These are phyloP conservation scores for Bubo blakistoni DNA, from an alignment of 2,113 vertebrate species.

Conservation along the genomic window DNA sequence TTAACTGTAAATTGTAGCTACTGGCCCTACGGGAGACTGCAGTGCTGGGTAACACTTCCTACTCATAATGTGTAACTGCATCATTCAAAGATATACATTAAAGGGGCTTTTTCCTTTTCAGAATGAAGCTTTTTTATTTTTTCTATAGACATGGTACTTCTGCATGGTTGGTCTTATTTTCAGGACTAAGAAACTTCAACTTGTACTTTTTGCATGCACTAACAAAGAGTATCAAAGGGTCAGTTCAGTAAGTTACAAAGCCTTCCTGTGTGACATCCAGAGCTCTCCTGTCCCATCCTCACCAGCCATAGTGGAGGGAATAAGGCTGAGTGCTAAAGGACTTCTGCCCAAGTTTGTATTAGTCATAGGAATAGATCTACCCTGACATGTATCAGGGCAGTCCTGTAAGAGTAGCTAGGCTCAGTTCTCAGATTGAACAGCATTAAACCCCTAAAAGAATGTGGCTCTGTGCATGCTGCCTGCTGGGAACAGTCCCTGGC, in stretches of 20 bases:
- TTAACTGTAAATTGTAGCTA: not conserved
- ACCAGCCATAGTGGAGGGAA: not conserved
- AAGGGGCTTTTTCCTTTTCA: not conserved
- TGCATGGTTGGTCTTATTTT: not conserved
- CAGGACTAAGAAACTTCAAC: not conserved
- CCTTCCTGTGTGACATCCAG: not conserved
- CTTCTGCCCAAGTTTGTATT: not conserved
- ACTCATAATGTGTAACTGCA: not conserved
- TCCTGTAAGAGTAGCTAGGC: not conserved
- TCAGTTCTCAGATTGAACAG: not conserved
- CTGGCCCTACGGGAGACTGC: not conserved
- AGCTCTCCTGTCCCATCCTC: not conserved
- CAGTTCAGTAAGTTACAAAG: not conserved
- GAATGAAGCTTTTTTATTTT: not conserved
- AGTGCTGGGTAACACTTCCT: not conserved
- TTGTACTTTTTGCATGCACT: not conserved
- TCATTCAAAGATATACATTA: not conserved
- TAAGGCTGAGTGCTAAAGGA: not conserved
- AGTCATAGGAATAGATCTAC: not conserved
- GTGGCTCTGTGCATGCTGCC: not conserved
- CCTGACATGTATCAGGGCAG: not conserved
- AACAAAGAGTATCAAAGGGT: not conserved
- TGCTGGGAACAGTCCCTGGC: not conserved
- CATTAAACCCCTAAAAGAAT: not conserved
- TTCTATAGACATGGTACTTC: not conserved